phyloP scores from a whole-genome alignment of 1,140 invertebrate genomes.

The Panulirus ornatus region DNA sequence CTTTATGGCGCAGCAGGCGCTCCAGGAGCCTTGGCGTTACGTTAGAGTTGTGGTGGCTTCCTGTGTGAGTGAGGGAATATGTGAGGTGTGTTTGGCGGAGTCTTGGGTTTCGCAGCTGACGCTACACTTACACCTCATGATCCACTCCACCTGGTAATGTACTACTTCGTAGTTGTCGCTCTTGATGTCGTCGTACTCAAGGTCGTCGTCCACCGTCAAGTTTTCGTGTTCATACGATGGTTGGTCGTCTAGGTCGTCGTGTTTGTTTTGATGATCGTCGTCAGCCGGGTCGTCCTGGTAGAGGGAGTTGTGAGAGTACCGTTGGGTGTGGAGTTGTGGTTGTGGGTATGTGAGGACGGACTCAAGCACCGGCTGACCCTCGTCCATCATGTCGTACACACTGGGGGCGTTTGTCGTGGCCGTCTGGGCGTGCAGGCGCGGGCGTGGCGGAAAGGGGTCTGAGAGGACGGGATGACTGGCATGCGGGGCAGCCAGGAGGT shows the following conservation, averaged over 20 bases:
- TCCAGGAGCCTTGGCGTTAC: conserved; percentile 11
- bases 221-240: conserved; percentile 41
- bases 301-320: not conserved
- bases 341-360: conserved; percentile 27
- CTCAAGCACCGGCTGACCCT: conserved; percentile 42
- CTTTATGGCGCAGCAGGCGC: not conserved
- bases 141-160: conserved; percentile 68
- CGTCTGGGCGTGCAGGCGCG: not conserved
- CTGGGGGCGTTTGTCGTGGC: conserved; percentile 30
- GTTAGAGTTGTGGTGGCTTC: not conserved
- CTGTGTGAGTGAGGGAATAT: not conserved
- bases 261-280: not conserved
- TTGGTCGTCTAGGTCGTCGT: conserved; percentile 34
- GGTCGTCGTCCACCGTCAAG: conserved; percentile 58
- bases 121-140: conserved; percentile 60
- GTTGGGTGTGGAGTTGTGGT: not conserved
- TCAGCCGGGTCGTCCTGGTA: not conserved
- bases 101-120: not conserved
- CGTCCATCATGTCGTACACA: conserved; percentile 69
- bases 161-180: conserved; percentile 65
- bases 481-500: conserved; percentile 13
- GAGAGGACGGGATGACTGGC: not conserved
- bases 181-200: conserved; percentile 54
- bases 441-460: not conserved
- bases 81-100: not conserved